These are phyloP conservation scores for Plumapathes pennacea DNA, from an alignment of 92 coral and sea anemone species.

Conservation along the genomic window DNA sequence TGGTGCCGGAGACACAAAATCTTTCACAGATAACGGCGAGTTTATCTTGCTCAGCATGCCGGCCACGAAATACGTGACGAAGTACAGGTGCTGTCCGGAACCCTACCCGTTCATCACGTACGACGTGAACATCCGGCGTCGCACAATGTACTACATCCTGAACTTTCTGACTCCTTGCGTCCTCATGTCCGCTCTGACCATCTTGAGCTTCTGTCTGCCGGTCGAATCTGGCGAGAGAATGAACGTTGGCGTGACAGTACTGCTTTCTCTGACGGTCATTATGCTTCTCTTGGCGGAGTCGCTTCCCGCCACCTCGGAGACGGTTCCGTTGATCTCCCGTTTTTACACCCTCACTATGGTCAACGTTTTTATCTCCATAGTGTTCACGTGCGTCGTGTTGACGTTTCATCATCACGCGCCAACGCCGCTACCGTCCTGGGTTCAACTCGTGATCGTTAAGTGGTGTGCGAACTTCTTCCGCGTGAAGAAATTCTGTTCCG, in stretches of 20 bases:
- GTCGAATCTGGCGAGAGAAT: slow-evolving; percentile 91
- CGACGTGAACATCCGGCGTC: slow-evolving; percentile 67
- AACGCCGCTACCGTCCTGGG: slow-evolving; percentile 86
- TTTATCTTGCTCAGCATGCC: slow-evolving; percentile 81
- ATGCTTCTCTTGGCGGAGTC: slow-evolving; percentile 78
- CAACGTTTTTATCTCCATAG: slow-evolving; percentile 81
- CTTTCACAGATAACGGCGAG: slow-evolving; percentile 87
- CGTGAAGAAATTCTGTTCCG: slow-evolving; percentile 35
- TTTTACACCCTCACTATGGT: slow-evolving; percentile 88
- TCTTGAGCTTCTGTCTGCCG: slow-evolving; percentile 79
- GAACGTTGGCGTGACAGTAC: slow-evolving; percentile 88
- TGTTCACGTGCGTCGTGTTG: slow-evolving; percentile 82
- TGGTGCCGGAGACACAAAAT: slow-evolving; percentile 74
- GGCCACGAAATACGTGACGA: slow-evolving; percentile 61
- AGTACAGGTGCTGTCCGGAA: slow-evolving; percentile 85
- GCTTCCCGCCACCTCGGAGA: slow-evolving; percentile 94
- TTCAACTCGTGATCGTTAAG: slow-evolving; percentile 66
- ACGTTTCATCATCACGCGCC: slow-evolving; percentile 89
- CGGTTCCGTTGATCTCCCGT: slow-evolving; percentile 83
- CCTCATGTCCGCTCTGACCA: slow-evolving; percentile 82
- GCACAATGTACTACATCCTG: slow-evolving; percentile 84
- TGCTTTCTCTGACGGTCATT: slow-evolving; percentile 79
- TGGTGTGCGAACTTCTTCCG: slow-evolving; percentile 74
- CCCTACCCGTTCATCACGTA: slow-evolving; percentile 79
- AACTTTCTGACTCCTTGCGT: slow-evolving; percentile 85